Evolutionary conservation across 1,140 invertebrate genomes (phyloP), one percentile per base, ranked within the genome.

Genomic region (Drosophila insularis): DNA sequence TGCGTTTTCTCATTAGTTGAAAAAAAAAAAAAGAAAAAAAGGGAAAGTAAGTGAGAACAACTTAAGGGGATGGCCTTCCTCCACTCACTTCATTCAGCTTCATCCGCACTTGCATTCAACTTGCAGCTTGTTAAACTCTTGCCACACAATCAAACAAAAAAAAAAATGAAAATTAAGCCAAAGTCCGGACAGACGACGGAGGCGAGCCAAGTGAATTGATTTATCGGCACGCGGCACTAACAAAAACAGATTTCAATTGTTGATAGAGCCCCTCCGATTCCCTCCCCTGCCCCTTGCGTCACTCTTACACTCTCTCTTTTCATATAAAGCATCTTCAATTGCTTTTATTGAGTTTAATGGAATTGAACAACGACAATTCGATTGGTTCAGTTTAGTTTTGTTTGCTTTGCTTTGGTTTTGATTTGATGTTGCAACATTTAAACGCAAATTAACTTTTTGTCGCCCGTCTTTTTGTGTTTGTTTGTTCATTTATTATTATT

Each of bases 281-380:
- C 13, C 2, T 1, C 54, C 54, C 54, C n/a, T n/a, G n/a, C n/a
- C n/a, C n/a, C n/a, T n/a, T n/a, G n/a, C n/a, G n/a, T n/a, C 5
- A 10, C 46, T 11, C 19, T 35, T 2, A 5, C 21, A 8, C 56
- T 3, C 11, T 14, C 31, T 54, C 10, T 1, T 50, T 17, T 17
- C 14, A 19, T 46, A 43, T 43, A 43, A 14, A 46, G 43, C 61
- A 50, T 59, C 39, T 31, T 54, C 78, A 56, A 73, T 81, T 76
- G 76, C 46, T 63, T 70, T 76, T 78, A 86, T 86, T 86, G 82
- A 80, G 63, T 73, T 86, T 76, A 86, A 87, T 86, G 79, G 81
- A 85, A 81, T 81, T 71, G 76, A 78, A 50, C 43, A 71, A 75
- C 23, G 21, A 62, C 40, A 40, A 43, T 43, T 62, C 60, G 60